phyloP scores from a whole-genome alignment of 2,888 invertebrate genomes.

The Phaedon cochleariae region DNA sequence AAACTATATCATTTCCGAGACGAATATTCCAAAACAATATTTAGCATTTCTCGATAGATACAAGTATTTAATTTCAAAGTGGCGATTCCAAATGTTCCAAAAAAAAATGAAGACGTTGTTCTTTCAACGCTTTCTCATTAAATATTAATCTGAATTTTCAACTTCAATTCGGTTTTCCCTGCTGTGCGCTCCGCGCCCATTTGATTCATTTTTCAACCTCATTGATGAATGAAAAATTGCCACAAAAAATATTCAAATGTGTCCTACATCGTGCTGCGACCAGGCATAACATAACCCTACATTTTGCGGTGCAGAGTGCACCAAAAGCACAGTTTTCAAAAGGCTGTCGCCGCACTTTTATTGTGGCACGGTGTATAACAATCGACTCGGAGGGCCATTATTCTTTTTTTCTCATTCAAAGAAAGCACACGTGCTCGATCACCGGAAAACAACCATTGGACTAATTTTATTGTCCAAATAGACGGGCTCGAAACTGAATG shows the following conservation, averaged over 20 bases:
- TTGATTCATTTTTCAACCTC: neutral
- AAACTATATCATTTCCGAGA: no score
- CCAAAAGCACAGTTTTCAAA: neutral
- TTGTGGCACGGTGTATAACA: conserved; percentile 27
- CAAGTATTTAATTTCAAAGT: no score
- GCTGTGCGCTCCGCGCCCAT: neutral
- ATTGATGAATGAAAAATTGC: neutral
- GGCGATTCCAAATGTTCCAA: no score
- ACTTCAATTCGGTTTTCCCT: no score
- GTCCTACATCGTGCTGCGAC: neutral
- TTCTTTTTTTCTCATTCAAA: conserved; percentile 20
- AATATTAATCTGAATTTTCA: no score
- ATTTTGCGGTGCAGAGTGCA: neutral
- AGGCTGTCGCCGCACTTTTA: conserved; percentile 5
- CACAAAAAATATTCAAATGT: neutral
- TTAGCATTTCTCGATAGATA: no score
- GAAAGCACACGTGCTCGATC: conserved; percentile 36
- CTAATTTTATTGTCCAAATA: conserved; percentile 32
- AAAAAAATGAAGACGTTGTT: no score
- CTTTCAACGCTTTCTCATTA: no score
- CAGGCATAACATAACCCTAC: neutral
- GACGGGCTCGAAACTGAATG: conserved; percentile 22
- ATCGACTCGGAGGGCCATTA: conserved; percentile 24
- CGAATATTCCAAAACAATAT: no score
- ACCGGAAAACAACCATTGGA: conserved; percentile 28